Conservation (phyloP, 1,140 invertebrate genomes). For the Magallana gigas region DNA sequence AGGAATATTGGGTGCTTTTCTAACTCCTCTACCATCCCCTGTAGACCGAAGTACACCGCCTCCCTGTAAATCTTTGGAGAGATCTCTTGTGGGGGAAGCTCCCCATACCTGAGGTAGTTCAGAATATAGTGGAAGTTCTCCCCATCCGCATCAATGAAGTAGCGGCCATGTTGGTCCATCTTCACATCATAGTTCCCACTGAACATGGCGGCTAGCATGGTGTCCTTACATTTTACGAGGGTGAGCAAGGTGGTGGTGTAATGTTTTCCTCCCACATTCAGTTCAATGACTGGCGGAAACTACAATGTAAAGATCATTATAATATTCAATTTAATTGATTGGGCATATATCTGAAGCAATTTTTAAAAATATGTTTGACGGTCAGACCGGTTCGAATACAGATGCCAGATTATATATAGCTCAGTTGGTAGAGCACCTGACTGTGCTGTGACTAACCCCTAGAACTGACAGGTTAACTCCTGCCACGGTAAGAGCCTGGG, state of each 20-base stretch:
- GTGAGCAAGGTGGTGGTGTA: slow-evolving; percentile 75
- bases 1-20: slow-evolving; percentile 64
- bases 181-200: slow-evolving; percentile 73
- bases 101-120: slow-evolving; percentile 69
- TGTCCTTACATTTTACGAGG: slow-evolving; percentile 68
- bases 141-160: slow-evolving; percentile 75
- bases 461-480: too few species aligned
- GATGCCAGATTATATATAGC: too few species aligned
- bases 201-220: slow-evolving; percentile 78
- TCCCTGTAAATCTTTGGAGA: slow-evolving; percentile 67
- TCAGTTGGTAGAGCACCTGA: too few species aligned
- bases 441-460: too few species aligned
- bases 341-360: too few species aligned
- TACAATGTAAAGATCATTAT: slow-evolving; percentile 28
- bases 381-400: too few species aligned
- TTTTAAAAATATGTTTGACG: too few species aligned
- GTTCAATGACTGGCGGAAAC: slow-evolving; percentile 70
- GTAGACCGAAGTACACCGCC: slow-evolving; percentile 71
- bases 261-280: slow-evolving; percentile 75
- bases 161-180: slow-evolving; percentile 72
- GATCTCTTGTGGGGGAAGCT: slow-evolving; percentile 63
- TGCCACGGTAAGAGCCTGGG: too few species aligned
- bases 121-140: slow-evolving; percentile 69
- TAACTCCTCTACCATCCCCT: slow-evolving; percentile 66
- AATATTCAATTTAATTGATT: too few species aligned